A percentile compares a stretch with the other conserved stretches of the same genome.
Evolutionary conservation across 2,888 invertebrate genomes (phyloP).

Genomic region (Syritta pipiens): DNA sequence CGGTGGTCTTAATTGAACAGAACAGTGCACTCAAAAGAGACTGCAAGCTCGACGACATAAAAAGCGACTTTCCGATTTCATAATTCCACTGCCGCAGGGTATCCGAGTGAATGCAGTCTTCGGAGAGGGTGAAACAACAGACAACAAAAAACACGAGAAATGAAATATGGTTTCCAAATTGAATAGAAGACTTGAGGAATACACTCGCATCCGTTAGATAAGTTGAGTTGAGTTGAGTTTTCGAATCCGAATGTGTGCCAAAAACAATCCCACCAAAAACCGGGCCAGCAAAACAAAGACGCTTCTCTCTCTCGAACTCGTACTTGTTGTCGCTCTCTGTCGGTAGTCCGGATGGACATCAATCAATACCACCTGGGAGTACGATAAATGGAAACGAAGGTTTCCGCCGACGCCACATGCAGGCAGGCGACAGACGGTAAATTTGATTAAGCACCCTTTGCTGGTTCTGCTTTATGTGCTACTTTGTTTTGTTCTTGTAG

Average conservation of each 20-base stretch:
- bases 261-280: slow-evolving; percentile 7
- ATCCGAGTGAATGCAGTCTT: slow-evolving; percentile 7
- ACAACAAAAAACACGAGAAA: neutral
- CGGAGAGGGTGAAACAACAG: neutral
- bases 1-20: slow-evolving; percentile 26
- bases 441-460: slow-evolving; percentile 67
- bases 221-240: slow-evolving; percentile 1
- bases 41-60: too few species aligned
- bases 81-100: neutral
- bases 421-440: slow-evolving; percentile 51
- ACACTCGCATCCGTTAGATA: slow-evolving; percentile 3
- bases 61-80: slow-evolving; percentile 13
- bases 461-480: slow-evolving; percentile 31
- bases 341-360: slow-evolving; percentile 14
- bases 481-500: slow-evolving; percentile 31
- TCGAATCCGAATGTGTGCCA: slow-evolving; percentile 27
- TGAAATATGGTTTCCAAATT: neutral
- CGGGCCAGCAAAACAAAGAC: neutral
- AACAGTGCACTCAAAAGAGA: too few species aligned
- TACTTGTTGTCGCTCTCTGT: too few species aligned
- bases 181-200: neutral
- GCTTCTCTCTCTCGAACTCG: neutral
- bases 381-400: slow-evolving; percentile 41
- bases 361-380: slow-evolving; percentile 61
- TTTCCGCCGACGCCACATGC: slow-evolving; percentile 13